Base-by-base conservation (phyloP, 23 tunicate species). In the Trididemnum miniatum region DNA sequence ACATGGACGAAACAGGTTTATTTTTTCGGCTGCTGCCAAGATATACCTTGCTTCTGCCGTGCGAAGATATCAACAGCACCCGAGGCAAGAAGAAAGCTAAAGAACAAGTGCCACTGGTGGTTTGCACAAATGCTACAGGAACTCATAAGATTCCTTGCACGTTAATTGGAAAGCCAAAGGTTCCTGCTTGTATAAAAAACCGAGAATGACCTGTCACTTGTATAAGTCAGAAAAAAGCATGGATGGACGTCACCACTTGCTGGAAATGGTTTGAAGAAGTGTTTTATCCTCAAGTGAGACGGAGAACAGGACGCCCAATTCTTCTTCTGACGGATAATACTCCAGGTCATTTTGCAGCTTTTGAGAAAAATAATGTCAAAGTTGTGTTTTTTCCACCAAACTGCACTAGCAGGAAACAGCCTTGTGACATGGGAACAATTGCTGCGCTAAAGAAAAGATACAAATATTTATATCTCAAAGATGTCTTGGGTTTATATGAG, bases 51-150 rank as follows among this genome's bases (percentile, higher is more conserved):
- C 51, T 71, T 32, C 40, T 54, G 81, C 71, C 38, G 78, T 83
- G 22, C 71, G 69, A 76, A 30, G 69, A 75, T 78, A 22, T 75
- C 71, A 39, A 60, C 28, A 74, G 60, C 59, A 74, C 35, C 26
- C 59, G 80, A 74, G 60, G 60, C 36, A 78, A 59, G 75, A 78
- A 78, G 75, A 74, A 74, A 74, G 82, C 74, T 27, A 83, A 63
- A 60, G 72, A 60, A 5, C 67, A 84, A 5, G 69, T 30, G 66
- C n/a, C 71, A 15, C 77, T 81, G 12, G 77, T 65, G 15, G 85
- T 81, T 65, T 81, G 85, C 71, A 59, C 80, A 35, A 81, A 81
- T 35, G 85, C 85, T 80, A 69, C 85, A 35, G 85, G 85, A 65
- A 81, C 85, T 3, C 85, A 65, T 57, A 81, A 81, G 36, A 28